Evolutionary conservation across 1,140 invertebrate species (phyloP), one percentile per base, ranked within the genome.

Genomic region (Chionoecetes opilio): DNA sequence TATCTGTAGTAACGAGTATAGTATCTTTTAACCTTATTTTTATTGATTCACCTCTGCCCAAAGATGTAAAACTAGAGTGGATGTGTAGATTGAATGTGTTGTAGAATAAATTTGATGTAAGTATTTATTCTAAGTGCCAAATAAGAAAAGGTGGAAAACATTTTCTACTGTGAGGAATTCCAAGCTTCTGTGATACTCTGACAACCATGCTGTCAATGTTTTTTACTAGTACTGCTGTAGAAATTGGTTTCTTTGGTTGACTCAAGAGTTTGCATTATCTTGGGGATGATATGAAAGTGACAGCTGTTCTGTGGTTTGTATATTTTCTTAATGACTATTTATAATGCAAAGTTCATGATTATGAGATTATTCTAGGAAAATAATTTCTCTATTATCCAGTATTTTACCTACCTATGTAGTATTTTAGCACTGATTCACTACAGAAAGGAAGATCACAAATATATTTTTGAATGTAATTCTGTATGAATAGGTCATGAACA

Each of bases 81-180:
- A n/a, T 75, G 63, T 75, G n/a, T 75, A 75, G 63, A 75, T n/a
- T 75, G 63, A 75, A 75, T 75, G 63, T 75, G n/a, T n/a, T 75
- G 63, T 75, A 75, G 63, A 75, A n/a, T n/a, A 46, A 46, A 75
- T 26, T 75, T n/a, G n/a, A 75, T 75, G 11, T 75, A 75, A 75
- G 21, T 75, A n/a, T 75, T 75, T 75, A 75, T 75, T 75, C 11
- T 75, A 75, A 75, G 63, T 75, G 63, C 63, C 63, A 75, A 75
- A 75, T 53, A 11, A 53, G 46, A 75, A 75, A 75, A 21, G 0
- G 21, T 75, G 26, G 26, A 75, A 75, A 75, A 26, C 26, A n/a
- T 75, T 75, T 75, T 75, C n/a, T 75, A 26, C 63, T 75, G 63
- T 75, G 63, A 75, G n/a, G 63, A 75, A 75, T 75, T 75, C 63